Conservation (phyloP, 30 jellyfish, hydroid and myxozoan species). For the Catostylus mosaicus region DNA sequence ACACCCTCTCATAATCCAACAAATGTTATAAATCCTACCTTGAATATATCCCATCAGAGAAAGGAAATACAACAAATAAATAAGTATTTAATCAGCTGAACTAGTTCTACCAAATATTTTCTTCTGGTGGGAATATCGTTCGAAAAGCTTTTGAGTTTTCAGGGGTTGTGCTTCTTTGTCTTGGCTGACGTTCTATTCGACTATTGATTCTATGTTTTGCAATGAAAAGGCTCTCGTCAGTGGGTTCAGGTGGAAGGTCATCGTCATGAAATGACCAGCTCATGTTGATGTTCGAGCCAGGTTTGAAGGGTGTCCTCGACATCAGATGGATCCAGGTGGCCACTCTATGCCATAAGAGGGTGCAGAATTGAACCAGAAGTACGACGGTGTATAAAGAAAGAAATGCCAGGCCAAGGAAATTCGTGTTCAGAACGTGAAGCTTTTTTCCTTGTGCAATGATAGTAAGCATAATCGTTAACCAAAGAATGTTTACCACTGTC, state of each 20-base stretch:
- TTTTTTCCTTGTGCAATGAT: slow-evolving; percentile 88
- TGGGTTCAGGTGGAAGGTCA: slow-evolving; percentile 92
- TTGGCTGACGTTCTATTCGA: slow-evolving; percentile 20
- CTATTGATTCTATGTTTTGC: slow-evolving; percentile 65
- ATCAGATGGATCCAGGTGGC: slow-evolving; percentile 93
- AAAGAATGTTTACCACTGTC: slow-evolving; percentile 80
- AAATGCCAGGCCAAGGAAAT: slow-evolving; percentile 86
- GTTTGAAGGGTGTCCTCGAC: slow-evolving; percentile 95
- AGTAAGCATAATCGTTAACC: slow-evolving; percentile 93
- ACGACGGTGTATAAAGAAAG: slow-evolving; percentile 77
- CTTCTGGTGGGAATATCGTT: slow-evolving; percentile 50
- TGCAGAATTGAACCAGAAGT: slow-evolving; percentile 81
- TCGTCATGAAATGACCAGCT: slow-evolving; percentile 95
- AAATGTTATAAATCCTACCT: too few species aligned
- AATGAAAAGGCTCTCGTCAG: slow-evolving; percentile 51
- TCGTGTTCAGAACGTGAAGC: slow-evolving; percentile 88
- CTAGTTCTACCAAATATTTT: not conserved
- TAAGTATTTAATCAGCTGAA: too few species aligned
- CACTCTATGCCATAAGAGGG: slow-evolving; percentile 88
- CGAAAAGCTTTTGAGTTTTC: slow-evolving; percentile 37
- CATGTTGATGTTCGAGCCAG: slow-evolving; percentile 79
- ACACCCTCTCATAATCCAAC: too few species aligned
- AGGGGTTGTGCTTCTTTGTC: slow-evolving; percentile 10
- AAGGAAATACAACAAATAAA: not conserved
- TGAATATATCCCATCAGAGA: too few species aligned